Percentiles rank a stretch among this genome's conserved stretches.
These are phyloP conservation scores for Rhopilema esculentum DNA, from an alignment of 30 jellyfish, hydroid and myxozoan species.

Conservation along the genomic window DNA sequence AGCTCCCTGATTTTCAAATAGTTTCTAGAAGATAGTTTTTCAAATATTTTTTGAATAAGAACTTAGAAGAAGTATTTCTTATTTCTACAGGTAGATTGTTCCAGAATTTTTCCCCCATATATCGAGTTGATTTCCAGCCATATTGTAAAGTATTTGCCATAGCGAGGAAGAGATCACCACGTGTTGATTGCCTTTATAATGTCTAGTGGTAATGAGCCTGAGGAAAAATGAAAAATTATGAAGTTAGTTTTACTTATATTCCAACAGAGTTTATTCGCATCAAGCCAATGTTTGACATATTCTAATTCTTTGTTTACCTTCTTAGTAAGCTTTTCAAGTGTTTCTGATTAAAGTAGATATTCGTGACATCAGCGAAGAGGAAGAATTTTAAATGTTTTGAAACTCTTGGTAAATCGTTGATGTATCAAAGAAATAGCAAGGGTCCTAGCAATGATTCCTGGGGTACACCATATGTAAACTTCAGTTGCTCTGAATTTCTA, in stretches of 20 bases:
- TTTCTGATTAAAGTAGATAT: conserved; percentile 31
- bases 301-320: conserved; percentile 27
- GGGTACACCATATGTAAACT: conserved; percentile 35
- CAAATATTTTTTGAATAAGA: conserved; percentile 5
- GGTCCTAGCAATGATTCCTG: conserved; percentile 27
- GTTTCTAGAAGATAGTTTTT: neutral
- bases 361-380: conserved; percentile 62
- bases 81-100: conserved; percentile 1
- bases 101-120: conserved; percentile 23
- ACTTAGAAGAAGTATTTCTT: conserved; percentile 11
- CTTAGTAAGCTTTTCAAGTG: conserved; percentile 1
- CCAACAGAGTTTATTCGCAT: conserved; percentile 2
- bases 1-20: neutral
- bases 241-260: conserved; percentile 12
- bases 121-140: conserved; percentile 11
- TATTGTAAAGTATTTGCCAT: neutral
- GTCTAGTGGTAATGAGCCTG: neutral
- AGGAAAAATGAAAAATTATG: neutral
- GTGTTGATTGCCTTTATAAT: neutral
- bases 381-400: conserved; percentile 16
- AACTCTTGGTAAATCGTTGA: conserved; percentile 52
- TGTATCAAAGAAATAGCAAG: neutral
- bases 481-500: conserved; percentile 17
- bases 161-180: neutral
- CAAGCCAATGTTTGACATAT: conserved; percentile 24